Percentiles rank a stretch among this genome's conserved stretches.
Evolutionary conservation across 2,113 vertebrate genomes (phyloP).

Genomic region (Heloderma charlesbogerti): DNA sequence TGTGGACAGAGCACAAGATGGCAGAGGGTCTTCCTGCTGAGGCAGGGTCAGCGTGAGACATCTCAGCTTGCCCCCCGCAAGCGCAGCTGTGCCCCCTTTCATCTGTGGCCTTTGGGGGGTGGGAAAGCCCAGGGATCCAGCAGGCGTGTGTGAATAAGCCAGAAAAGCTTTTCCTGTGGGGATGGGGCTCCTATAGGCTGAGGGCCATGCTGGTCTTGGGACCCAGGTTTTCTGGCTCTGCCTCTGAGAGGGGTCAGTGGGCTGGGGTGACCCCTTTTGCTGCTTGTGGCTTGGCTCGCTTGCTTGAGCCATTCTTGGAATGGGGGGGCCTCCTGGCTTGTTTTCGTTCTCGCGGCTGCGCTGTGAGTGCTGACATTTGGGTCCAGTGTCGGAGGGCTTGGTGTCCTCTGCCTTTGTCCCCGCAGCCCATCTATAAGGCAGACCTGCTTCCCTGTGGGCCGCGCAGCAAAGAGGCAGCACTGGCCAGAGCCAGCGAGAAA

Average conservation of each 20-base stretch:
- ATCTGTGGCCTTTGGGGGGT: too few relatives aligned
- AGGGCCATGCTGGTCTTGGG: background rate
- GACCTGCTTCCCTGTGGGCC: slow-evolving; percentile 77
- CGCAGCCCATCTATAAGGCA: slow-evolving; percentile 87
- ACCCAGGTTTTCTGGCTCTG: background rate
- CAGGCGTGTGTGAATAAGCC: background rate
- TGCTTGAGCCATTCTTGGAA: background rate
- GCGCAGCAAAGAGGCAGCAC: slow-evolving; percentile 13
- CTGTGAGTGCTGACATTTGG: background rate
- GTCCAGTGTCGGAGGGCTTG: background rate
- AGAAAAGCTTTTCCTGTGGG: background rate
- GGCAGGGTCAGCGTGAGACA: background rate
- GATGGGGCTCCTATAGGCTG: background rate
- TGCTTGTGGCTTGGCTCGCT: background rate
- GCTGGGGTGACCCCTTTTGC: background rate
- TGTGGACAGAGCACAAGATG: too few relatives aligned
- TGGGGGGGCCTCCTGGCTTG: background rate
- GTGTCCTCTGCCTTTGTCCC: background rate
- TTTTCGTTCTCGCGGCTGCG: background rate
- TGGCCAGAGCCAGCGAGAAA: background rate
- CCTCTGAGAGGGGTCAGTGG: background rate
- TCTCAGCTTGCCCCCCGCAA: too few relatives aligned
- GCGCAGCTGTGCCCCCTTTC: background rate
- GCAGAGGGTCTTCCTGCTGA: too few relatives aligned
- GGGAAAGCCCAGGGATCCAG: background rate